phyloP scores from a whole-genome alignment of 2,888 invertebrate genomes.

The Acrobasis consociella region DNA sequence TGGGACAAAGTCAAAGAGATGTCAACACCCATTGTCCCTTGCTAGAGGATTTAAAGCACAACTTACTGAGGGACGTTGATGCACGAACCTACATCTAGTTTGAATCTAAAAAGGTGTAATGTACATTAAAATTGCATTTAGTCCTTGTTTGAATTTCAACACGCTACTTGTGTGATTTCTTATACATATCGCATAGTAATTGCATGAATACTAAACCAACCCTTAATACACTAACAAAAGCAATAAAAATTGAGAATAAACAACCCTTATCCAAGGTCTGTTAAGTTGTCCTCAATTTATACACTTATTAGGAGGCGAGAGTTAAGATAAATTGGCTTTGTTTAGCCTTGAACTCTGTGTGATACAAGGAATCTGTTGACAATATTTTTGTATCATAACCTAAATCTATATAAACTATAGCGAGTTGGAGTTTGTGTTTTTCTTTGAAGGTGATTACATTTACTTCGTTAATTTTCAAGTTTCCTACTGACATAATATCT shows the following conservation, averaged over 20 bases:
- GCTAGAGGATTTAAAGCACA: too few relatives aligned
- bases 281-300: conserved; percentile 60
- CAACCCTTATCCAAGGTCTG: background rate
- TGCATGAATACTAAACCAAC: too few relatives aligned
- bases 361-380: conserved; percentile 45
- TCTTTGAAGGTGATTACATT: background rate
- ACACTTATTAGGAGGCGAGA: conserved; percentile 55
- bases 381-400: conserved; percentile 35
- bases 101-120: too few relatives aligned
- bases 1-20: too few relatives aligned
- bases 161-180: too few relatives aligned
- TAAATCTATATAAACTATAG: background rate
- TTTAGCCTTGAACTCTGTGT: conserved; percentile 52
- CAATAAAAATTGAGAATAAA: background rate
- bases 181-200: too few relatives aligned
- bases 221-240: background rate
- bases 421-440: background rate
- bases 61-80: too few relatives aligned
- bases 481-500: too few relatives aligned
- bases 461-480: too few relatives aligned
- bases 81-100: background rate
- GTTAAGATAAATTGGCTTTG: conserved; percentile 57
- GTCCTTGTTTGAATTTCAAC: too few relatives aligned
- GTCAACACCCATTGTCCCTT: too few relatives aligned
- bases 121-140: too few relatives aligned